Percentiles rank a stretch among this genome's conserved stretches.
Evolutionary conservation across 2,888 invertebrate genomes (phyloP).

Genomic region (Galerucella calmariensis): DNA sequence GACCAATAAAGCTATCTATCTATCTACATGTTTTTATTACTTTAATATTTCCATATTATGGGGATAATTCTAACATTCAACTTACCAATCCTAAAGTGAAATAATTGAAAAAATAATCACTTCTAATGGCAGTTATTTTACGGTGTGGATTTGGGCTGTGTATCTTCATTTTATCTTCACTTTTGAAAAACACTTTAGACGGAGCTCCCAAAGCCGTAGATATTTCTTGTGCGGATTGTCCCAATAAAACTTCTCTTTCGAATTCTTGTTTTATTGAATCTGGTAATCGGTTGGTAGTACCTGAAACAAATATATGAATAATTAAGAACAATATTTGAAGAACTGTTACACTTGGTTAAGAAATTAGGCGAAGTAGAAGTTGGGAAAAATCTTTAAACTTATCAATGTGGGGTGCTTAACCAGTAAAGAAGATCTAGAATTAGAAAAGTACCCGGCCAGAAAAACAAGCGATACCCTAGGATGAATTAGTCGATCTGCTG

Average conservation of each 20-base stretch:
- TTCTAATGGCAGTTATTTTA: constrained; percentile 80
- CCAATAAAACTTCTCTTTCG: constrained; percentile 81
- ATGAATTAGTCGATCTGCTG: too few species aligned
- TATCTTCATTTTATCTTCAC: constrained; percentile 99
- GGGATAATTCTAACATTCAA: constrained; percentile 45
- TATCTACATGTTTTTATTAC: too few species aligned
- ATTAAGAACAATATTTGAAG: neutral
- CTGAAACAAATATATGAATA: constrained; percentile 29
- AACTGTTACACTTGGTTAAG: too few species aligned
- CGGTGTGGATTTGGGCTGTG: constrained; percentile 89
- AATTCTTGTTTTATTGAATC: constrained; percentile 72
- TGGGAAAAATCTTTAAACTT: too few species aligned
- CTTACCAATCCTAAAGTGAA: constrained; percentile 94
- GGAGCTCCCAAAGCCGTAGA: constrained; percentile 91
- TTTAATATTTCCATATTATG: too few species aligned
- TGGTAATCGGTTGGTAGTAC: constrained; percentile 72
- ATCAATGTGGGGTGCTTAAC: too few species aligned
- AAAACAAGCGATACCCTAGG: too few species aligned
- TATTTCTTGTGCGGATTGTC: constrained; percentile 90
- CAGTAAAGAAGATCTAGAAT: too few species aligned
- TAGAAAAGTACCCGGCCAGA: too few species aligned
- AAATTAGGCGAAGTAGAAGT: too few species aligned
- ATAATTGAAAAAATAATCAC: constrained; percentile 99
- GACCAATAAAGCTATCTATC: too few species aligned
- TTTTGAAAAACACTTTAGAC: constrained; percentile 92